phyloP scores from a whole-genome alignment of 2,797 vertebrate species.

The Leucoraja ocellata region DNA sequence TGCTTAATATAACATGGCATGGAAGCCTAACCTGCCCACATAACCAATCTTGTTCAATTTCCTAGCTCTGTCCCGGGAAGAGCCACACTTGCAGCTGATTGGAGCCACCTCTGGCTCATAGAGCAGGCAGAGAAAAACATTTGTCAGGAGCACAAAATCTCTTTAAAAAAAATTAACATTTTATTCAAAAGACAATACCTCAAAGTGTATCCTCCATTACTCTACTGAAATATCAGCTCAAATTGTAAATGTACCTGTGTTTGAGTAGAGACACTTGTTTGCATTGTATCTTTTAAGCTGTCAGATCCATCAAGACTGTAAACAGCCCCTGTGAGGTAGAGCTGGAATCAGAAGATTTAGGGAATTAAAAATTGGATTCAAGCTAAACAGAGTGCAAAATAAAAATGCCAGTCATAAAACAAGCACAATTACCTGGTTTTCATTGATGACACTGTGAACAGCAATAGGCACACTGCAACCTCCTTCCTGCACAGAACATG shows the following conservation, averaged over 20 bases:
- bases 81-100: too few relatives aligned
- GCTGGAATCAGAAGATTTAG: constrained; percentile 53
- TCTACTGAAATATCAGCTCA: not conserved
- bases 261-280: constrained; percentile 58
- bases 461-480: constrained; percentile 95
- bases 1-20: not conserved
- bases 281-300: constrained; percentile 89
- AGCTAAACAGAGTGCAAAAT: not conserved
- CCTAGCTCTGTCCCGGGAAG: too few relatives aligned
- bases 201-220: not conserved
- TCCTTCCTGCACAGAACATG: constrained; percentile 71
- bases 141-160: too few relatives aligned
- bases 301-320: constrained; percentile 92
- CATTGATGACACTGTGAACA: constrained; percentile 71
- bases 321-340: constrained; percentile 90
- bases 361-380: constrained; percentile 35
- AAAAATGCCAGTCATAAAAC: not conserved
- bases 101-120: too few relatives aligned
- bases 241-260: constrained; percentile 48
- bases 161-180: too few relatives aligned
- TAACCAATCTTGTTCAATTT: too few relatives aligned
- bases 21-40: not conserved
- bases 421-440: constrained; percentile 67
- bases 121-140: too few relatives aligned
- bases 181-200: too few relatives aligned